Evolutionary conservation across 2,113 vertebrate species (phyloP).

Genomic region (Pelmatolapia mariae): DNA sequence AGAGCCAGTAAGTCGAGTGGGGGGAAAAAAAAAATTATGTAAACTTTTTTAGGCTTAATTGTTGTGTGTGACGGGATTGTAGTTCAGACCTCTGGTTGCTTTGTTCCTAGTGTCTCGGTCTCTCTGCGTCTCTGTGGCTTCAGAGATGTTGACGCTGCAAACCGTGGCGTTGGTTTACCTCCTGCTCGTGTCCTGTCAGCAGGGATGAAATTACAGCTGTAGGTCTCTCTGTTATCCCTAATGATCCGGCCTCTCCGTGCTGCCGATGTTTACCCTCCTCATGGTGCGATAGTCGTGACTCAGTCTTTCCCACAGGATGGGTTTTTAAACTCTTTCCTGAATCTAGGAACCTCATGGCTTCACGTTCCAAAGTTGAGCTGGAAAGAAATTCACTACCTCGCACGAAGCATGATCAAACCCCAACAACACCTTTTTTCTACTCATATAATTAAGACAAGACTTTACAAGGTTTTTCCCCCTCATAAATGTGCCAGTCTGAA

Average conservation of each 20-base stretch:
- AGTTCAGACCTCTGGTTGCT: background rate
- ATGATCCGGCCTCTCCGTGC: background rate
- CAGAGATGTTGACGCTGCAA: background rate
- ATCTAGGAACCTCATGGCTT: accelerated
- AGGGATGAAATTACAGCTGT: constrained; percentile 38
- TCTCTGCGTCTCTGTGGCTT: background rate
- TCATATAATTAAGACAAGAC: background rate
- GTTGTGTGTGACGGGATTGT: background rate
- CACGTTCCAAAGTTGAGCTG: background rate
- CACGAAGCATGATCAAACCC: accelerated
- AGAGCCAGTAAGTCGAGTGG: background rate
- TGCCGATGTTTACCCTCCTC: background rate
- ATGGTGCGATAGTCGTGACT: accelerated
- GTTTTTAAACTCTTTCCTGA: background rate
- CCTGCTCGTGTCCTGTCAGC: background rate
- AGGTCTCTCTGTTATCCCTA: background rate
- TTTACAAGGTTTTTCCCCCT: background rate
- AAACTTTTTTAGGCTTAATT: background rate
- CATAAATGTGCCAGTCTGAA: background rate
- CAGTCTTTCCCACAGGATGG: background rate
- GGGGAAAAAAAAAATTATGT: background rate
- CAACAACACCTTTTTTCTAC: background rate
- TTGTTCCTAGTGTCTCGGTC: background rate
- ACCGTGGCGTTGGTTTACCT: background rate
- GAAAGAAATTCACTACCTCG: accelerated